Percentiles rank a stretch among this genome's conserved stretches.
phyloP scores from a whole-genome alignment of 1,140 invertebrate genomes.

The Tetraneura akinire region DNA sequence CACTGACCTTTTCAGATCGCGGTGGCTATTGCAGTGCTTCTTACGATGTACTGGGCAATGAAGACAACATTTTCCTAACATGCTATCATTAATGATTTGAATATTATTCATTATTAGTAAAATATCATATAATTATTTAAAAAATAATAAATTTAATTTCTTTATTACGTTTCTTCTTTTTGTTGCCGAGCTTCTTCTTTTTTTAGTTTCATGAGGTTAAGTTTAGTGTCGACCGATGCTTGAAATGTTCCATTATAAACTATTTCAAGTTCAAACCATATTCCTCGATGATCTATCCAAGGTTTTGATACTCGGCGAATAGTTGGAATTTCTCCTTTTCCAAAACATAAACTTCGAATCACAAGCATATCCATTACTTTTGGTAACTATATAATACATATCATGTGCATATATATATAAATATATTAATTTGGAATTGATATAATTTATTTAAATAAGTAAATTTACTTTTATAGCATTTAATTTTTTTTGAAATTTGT shows the following conservation, averaged over 20 bases:
- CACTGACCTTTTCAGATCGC: too few relatives aligned
- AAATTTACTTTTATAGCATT: slow-evolving; percentile 73
- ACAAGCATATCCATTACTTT: slow-evolving; percentile 48
- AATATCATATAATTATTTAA: background rate
- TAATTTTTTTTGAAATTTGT: slow-evolving; percentile 84
- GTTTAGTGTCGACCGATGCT: slow-evolving; percentile 91
- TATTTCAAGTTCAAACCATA: slow-evolving; percentile 92
- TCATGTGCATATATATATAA: background rate
- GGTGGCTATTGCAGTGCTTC: too few relatives aligned
- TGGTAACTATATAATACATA: too few relatives aligned
- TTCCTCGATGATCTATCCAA: slow-evolving; percentile 78
- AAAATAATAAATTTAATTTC: slow-evolving; percentile 16
- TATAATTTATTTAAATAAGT: slow-evolving; percentile 41
- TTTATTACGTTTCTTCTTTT: slow-evolving; percentile 42
- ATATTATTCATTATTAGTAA: background rate
- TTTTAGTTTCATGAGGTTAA: slow-evolving; percentile 87
- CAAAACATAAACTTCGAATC: slow-evolving; percentile 60
- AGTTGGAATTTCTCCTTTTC: slow-evolving; percentile 62
- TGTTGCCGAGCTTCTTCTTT: slow-evolving; percentile 50
- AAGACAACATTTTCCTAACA: too few relatives aligned
- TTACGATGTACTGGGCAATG: too few relatives aligned
- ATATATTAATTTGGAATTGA: background rate
- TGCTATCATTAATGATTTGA: too few relatives aligned
- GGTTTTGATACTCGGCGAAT: slow-evolving; percentile 76
- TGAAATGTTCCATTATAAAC: slow-evolving; percentile 84